These are phyloP conservation scores for Nyleta sp. DNA, from an alignment of 2,888 invertebrate species.

Conservation along the genomic window DNA sequence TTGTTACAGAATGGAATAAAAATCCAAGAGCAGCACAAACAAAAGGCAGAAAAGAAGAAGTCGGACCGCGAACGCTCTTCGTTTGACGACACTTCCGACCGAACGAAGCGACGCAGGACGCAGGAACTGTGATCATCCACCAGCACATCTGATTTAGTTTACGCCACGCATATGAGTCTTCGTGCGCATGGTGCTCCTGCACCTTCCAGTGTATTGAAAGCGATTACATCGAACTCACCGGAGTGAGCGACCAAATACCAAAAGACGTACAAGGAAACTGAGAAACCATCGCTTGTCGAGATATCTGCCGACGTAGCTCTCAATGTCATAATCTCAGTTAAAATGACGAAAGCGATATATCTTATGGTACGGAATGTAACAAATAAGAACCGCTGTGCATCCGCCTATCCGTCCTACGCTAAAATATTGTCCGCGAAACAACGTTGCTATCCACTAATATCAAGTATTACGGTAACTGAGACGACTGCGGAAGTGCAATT, in stretches of 20 bases:
- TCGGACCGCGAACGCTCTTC: not conserved
- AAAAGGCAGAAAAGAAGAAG: conserved; percentile 5
- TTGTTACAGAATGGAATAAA: conserved; percentile 4
- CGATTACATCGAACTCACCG: conserved; percentile 1
- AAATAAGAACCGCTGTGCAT: conserved; percentile 3
- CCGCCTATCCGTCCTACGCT: conserved; percentile 9
- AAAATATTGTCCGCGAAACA: not conserved
- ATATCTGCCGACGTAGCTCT: conserved; percentile 19
- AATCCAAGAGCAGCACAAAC: not conserved
- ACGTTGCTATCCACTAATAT: not conserved
- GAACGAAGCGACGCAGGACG: conserved; percentile 15
- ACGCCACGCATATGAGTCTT: conserved; percentile 15
- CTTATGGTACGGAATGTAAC: conserved; percentile 7
- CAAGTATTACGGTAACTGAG: not conserved
- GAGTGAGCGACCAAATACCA: conserved; percentile 4
- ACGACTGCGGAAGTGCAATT: not conserved
- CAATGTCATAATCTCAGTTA: conserved; percentile 24
- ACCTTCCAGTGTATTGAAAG: conserved; percentile 3
- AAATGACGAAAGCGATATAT: conserved; percentile 20
- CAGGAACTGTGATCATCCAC: conserved; percentile 10
- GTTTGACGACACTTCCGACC: not conserved
- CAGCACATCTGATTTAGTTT: not conserved
- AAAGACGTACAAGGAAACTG: not conserved
- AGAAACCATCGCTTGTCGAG: not conserved
- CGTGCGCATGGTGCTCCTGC: conserved; percentile 11